These are phyloP conservation scores for Pachydiplax longipennis DNA, from an alignment of 2,888 invertebrate genomes.

Conservation along the genomic window DNA sequence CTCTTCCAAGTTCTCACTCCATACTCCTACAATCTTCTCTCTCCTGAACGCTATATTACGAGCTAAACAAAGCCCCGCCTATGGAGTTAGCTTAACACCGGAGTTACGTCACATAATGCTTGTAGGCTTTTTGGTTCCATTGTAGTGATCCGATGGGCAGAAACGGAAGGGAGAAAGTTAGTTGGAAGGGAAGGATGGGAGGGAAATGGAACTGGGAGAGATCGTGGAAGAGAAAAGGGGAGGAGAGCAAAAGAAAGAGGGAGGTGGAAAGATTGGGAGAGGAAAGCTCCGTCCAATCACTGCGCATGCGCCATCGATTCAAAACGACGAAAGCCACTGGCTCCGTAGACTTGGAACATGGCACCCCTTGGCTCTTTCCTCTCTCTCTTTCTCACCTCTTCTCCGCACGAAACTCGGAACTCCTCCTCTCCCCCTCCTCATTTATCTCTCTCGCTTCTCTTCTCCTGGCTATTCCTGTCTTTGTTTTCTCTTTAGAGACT, in stretches of 20 bases:
- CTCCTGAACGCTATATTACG: not conserved
- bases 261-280: not conserved
- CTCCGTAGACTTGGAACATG: slow-evolving; percentile 40
- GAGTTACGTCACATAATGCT: slow-evolving; percentile 21
- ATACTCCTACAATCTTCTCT: not conserved
- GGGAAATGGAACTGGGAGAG: not conserved
- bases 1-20: not conserved
- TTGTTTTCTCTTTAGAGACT: not conserved
- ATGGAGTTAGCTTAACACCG: slow-evolving; percentile 35
- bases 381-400: not conserved
- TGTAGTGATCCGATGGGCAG: slow-evolving; percentile 21
- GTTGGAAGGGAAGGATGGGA: not conserved
- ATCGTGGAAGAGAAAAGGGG: not conserved
- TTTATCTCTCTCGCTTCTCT: not conserved
- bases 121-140: slow-evolving; percentile 33
- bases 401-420: not conserved
- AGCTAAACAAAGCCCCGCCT: not conserved
- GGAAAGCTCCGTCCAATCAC: slow-evolving; percentile 1
- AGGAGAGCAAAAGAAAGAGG: not conserved
- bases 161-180: not conserved
- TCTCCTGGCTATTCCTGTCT: not conserved
- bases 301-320: slow-evolving; percentile 41
- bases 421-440: not conserved
- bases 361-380: not conserved
- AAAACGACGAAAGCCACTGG: slow-evolving; percentile 36